Conservation (phyloP, 1,140 invertebrate genomes). For the Nomia melanderi region DNA sequence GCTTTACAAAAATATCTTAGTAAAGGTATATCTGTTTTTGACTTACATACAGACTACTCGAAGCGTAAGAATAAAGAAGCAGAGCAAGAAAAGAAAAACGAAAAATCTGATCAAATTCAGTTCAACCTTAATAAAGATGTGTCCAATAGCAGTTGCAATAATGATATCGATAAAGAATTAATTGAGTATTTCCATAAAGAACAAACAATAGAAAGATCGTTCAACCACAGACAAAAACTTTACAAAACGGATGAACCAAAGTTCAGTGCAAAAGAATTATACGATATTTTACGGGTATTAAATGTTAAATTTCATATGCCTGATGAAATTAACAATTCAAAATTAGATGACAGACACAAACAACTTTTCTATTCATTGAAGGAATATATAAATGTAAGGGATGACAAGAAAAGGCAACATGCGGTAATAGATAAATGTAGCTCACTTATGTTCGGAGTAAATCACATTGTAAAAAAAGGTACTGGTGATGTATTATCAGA, state of each 20-base stretch:
- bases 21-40: constrained; percentile 23
- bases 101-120: neutral
- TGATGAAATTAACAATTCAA: constrained; percentile 42
- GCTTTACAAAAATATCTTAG: constrained; percentile 63
- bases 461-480: neutral
- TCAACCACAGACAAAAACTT: neutral
- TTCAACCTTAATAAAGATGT: neutral
- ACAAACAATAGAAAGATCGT: neutral
- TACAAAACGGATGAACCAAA: constrained; percentile 47
- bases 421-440: constrained; percentile 56
- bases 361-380: constrained; percentile 65
- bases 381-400: constrained; percentile 37
- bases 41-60: constrained; percentile 17
- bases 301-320: constrained; percentile 65
- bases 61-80: too few species aligned
- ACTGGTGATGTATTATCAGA: constrained; percentile 66
- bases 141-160: neutral
- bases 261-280: constrained; percentile 55
- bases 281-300: constrained; percentile 63
- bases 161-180: constrained; percentile 23
- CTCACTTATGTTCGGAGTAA: constrained; percentile 68
- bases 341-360: constrained; percentile 61
- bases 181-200: constrained; percentile 18
- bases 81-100: neutral
- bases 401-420: neutral